Base-by-base conservation (phyloP, 1,140 invertebrate genomes). In the Octopus bimaculoides region DNA sequence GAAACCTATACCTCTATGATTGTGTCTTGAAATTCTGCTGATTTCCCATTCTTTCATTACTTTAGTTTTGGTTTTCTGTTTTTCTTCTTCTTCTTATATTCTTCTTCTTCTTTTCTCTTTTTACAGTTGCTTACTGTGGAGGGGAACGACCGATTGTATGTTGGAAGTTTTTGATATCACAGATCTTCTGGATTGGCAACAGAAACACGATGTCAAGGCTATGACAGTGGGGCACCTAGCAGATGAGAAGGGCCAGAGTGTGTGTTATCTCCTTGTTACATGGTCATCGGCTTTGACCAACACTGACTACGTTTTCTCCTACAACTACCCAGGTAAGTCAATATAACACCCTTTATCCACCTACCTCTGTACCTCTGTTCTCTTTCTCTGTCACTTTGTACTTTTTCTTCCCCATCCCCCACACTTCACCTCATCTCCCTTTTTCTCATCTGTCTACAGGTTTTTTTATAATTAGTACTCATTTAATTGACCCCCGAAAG, bases 281-380 rank as follows among this genome's bases (percentile, higher is more conserved):
- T 75, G 74, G 74, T 75, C 41, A 53, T 75, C 74, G 1, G 52
- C 17, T 9, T 17, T 52, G 52, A 41, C 74, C 8, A 53, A 75
- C 8, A 75, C 52, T 6, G 20, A 52, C 17, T 75, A 75, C 52
- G 74, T 75, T 7, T 53, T 75, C 8, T 75, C 74, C 5, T 75
- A 75, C 41, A 41, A 20, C n/a, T 75, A 75, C 26, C 74, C 74
- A 26, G 74, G 74, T 75, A 75, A 75, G 74, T 41, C 74, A 52
- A 75, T 41, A 41, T 41, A 41, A 41, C 26, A 2, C 26, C 1
- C 26, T 0, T 3, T 41, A 41, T 41, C 26, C 26, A 41, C 26
- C 26, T 3, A n/a, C 26, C 1, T 41, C 26, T 41, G 26, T 41
- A 41, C 26, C 26, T 41, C 26, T 41, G 26, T 41, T 0, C 26